These are phyloP conservation scores for Threskiornis aethiopicus DNA, from an alignment of 2,797 vertebrate species.

Conservation along the genomic window DNA sequence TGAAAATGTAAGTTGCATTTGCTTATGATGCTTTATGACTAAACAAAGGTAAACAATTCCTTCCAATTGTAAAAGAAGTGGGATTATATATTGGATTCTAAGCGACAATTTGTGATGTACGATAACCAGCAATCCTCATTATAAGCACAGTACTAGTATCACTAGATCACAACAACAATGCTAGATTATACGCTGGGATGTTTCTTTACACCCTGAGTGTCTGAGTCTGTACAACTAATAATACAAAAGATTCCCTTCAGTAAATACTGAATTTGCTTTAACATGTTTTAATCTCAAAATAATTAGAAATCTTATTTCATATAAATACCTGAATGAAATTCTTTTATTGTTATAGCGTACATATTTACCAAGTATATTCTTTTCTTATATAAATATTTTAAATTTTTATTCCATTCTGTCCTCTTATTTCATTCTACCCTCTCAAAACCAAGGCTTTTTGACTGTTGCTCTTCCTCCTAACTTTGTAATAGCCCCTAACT, in stretches of 20 bases:
- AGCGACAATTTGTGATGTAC: background rate
- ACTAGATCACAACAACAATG: background rate
- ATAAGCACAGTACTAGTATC: background rate
- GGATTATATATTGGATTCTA: background rate
- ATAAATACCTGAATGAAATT: background rate
- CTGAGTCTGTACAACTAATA: background rate
- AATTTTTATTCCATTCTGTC: background rate
- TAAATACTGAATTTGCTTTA: background rate
- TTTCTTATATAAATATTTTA: background rate
- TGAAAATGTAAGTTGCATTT: background rate
- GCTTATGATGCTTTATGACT: background rate
- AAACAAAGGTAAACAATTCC: slow-evolving; percentile 10
- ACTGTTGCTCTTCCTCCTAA: background rate
- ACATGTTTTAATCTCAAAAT: background rate
- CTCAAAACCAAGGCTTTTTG: background rate
- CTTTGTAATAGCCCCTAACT: background rate
- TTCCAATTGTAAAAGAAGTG: background rate
- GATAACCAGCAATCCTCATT: background rate
- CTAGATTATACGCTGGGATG: background rate
- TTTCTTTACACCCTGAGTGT: background rate
- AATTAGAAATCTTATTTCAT: background rate
- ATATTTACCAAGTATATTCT: background rate
- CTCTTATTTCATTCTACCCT: background rate
- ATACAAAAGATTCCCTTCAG: background rate
- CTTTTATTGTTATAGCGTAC: background rate